phyloP scores from a whole-genome alignment of 2,888 invertebrate species.

The Cyclophora albipunctata region DNA sequence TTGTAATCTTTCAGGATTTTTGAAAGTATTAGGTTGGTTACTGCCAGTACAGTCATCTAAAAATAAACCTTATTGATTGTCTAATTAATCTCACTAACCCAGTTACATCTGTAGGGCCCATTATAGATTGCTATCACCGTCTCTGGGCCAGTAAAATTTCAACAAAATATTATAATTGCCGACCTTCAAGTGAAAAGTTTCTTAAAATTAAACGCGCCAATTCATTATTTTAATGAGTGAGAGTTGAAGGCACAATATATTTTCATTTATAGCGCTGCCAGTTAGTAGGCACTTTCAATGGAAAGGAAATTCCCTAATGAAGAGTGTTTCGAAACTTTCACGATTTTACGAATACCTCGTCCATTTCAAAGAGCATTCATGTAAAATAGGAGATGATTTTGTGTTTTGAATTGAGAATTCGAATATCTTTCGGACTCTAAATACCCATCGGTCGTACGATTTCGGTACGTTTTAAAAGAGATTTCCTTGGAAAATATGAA shows the following conservation, averaged over 20 bases:
- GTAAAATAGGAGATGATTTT: conserved; percentile 20
- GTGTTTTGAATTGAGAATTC: conserved; percentile 8
- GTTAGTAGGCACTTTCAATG: conserved; percentile 12
- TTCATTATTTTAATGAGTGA: conserved; percentile 30
- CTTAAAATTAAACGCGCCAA: conserved; percentile 10
- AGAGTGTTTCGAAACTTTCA: conserved; percentile 29
- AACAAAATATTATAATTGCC: too few species aligned
- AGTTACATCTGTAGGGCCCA: not conserved
- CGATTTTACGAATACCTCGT: conserved; percentile 19
- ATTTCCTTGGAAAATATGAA: too few species aligned
- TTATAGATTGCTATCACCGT: too few species aligned
- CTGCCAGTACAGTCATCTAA: too few species aligned
- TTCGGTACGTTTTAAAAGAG: too few species aligned
- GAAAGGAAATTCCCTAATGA: conserved; percentile 29
- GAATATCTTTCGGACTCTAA: too few species aligned
- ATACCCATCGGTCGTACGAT: too few species aligned
- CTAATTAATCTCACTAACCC: not conserved
- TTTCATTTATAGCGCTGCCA: conserved; percentile 22
- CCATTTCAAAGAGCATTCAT: conserved; percentile 20
- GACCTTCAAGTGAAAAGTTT: too few species aligned
- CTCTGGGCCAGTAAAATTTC: too few species aligned
- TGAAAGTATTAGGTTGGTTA: too few species aligned
- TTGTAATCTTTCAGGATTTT: too few species aligned
- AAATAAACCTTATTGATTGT: not conserved
- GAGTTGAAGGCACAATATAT: conserved; percentile 20